These are phyloP conservation scores for Epistrophe eligans DNA, from an alignment of 2,888 invertebrate species.

Conservation along the genomic window DNA sequence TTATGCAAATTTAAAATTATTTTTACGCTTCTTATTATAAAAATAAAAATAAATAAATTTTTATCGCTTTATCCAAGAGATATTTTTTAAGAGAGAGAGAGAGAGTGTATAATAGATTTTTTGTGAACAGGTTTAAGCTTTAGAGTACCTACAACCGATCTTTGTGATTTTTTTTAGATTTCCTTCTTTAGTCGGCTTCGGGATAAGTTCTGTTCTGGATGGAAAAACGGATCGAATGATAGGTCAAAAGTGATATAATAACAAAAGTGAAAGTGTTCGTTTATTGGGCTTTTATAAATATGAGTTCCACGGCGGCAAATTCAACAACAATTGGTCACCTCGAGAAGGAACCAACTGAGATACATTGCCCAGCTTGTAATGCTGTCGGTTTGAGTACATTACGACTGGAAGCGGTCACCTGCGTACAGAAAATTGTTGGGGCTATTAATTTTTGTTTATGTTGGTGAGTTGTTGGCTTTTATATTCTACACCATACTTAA, in stretches of 20 bases:
- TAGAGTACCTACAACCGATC: not conserved
- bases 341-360: conserved; percentile 78
- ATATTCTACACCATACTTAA: not conserved
- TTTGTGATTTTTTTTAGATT: not conserved
- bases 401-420: conserved; percentile 80
- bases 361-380: conserved; percentile 81
- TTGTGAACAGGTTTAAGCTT: too few species aligned
- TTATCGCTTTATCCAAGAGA: conserved; percentile 10
- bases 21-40: conserved; percentile 1
- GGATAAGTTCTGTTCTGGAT: conserved; percentile 60
- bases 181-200: conserved; percentile 47
- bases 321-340: conserved; percentile 79
- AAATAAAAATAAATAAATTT: conserved; percentile 15
- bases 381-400: conserved; percentile 79
- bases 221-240: conserved; percentile 25
- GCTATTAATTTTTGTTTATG: conserved; percentile 79
- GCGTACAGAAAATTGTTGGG: conserved; percentile 78
- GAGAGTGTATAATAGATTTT: too few species aligned
- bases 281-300: conserved; percentile 8
- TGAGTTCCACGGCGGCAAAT: not conserved
- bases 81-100: conserved; percentile 3
- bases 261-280: conserved; percentile 23
- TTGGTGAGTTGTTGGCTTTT: conserved; percentile 78
- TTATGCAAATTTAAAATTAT: conserved; percentile 22
- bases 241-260: conserved; percentile 14